Conservation (phyloP, 2,797 vertebrate genomes). For the Parauchenoglanis punctatus region DNA sequence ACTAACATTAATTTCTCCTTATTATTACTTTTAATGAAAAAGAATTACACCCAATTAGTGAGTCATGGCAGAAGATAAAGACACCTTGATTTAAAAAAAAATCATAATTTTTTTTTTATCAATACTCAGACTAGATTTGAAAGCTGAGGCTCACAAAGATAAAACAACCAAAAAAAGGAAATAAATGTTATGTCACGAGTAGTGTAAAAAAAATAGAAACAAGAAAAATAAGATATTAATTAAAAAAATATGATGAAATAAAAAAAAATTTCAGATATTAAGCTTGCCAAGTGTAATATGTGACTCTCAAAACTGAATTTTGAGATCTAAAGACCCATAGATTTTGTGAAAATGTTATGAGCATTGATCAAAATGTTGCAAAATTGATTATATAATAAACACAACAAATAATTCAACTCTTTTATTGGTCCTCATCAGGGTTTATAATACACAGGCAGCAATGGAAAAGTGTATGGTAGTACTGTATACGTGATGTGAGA, state of each 20-base stretch:
- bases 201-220: not conserved
- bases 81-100: not conserved
- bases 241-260: not conserved
- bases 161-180: not conserved
- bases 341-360: not conserved
- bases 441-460: slow-evolving; percentile 1
- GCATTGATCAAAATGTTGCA: not conserved
- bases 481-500: slow-evolving; percentile 9
- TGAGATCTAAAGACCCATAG: not conserved
- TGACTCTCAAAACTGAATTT: not conserved
- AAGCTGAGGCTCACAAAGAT: not conserved
- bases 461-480: slow-evolving; percentile 4
- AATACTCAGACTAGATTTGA: not conserved
- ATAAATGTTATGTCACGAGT: not conserved
- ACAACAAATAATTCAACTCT: not conserved
- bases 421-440: not conserved
- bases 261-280: not conserved
- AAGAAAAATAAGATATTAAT: not conserved
- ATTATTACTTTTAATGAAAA: not conserved
- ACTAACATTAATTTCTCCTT: not conserved
- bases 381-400: not conserved
- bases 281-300: not conserved
- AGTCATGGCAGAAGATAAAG: not conserved
- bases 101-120: not conserved
- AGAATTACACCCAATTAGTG: not conserved